Conservation (phyloP, 2,888 invertebrate species). For the Celastrina argiolus region DNA sequence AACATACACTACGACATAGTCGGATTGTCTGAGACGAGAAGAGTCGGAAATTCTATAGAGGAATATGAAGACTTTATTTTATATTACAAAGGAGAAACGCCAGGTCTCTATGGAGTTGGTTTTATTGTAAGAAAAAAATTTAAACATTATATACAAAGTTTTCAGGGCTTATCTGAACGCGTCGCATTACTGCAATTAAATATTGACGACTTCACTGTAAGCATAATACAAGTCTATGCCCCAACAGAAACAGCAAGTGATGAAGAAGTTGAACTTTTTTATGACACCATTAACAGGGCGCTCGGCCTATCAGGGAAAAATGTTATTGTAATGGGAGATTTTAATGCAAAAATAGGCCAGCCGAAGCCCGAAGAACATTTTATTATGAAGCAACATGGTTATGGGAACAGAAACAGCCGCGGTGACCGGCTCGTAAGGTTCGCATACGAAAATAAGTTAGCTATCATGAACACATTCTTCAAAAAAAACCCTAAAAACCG, state of each 20-base stretch:
- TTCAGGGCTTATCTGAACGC: neutral
- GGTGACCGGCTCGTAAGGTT: conserved; percentile 31
- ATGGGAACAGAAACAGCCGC: conserved; percentile 25
- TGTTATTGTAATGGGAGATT: no score
- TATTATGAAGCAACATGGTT: conserved; percentile 11
- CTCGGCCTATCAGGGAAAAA: no score
- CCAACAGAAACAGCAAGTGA: neutral
- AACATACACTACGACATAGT: conserved; percentile 30
- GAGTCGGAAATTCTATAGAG: conserved; percentile 27
- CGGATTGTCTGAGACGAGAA: conserved; percentile 28
- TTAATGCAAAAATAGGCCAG: no score
- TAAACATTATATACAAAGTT: neutral
- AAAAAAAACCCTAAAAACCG: conserved; percentile 21
- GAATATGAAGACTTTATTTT: conserved; percentile 30
- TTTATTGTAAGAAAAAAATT: conserved; percentile 18
- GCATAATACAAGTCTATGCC: neutral
- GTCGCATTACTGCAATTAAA: neutral
- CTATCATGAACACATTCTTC: conserved; percentile 22
- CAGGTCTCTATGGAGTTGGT: conserved; percentile 29
- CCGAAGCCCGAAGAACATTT: no score
- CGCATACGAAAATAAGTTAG: conserved; percentile 13
- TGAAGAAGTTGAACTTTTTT: neutral
- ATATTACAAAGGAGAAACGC: conserved; percentile 27
- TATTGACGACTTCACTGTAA: neutral
- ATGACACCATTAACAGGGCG: no score